Evolutionary conservation across 92 coral and sea anemone genomes (phyloP).

Genomic region (Anthopleura xanthogrammica): DNA sequence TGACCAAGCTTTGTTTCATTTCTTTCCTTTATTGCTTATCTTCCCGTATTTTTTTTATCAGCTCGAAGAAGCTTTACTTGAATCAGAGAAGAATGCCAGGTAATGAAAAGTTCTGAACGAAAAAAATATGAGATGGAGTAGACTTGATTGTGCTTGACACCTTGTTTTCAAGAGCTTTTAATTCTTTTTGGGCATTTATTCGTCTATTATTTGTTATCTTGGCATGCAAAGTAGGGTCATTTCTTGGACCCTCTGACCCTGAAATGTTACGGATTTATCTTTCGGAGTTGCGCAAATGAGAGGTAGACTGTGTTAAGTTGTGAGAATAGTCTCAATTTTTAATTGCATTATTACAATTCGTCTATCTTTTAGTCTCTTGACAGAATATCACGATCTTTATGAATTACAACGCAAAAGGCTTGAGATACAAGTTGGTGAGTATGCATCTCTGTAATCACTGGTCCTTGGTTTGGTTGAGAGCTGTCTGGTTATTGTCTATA

Average conservation of each 20-base stretch:
- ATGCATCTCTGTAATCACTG: background rate
- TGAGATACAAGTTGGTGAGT: slow-evolving; percentile 84
- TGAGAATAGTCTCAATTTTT: too few species aligned
- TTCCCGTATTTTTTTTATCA: background rate
- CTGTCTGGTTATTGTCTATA: background rate
- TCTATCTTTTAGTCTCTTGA: slow-evolving; percentile 54
- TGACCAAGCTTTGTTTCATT: too few species aligned
- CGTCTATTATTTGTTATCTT: too few species aligned
- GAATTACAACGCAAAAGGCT: slow-evolving; percentile 94
- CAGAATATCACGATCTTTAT: slow-evolving; percentile 93
- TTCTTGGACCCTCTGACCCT: too few species aligned
- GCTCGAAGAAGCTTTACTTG: slow-evolving; percentile 83
- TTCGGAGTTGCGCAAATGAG: too few species aligned
- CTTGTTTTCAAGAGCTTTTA: too few species aligned
- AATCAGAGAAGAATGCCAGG: slow-evolving; percentile 97
- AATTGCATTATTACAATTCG: background rate
- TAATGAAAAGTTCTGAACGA: slow-evolving; percentile 3
- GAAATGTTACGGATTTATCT: too few species aligned
- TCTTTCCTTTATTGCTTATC: background rate
- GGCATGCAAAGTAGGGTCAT: too few species aligned
- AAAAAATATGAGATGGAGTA: too few species aligned
- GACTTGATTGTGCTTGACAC: too few species aligned
- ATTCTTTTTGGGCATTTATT: too few species aligned
- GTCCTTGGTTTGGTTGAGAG: background rate
- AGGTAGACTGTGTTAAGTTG: too few species aligned